phyloP scores from a whole-genome alignment of 2,888 invertebrate genomes.

The Drosophila greeni region DNA sequence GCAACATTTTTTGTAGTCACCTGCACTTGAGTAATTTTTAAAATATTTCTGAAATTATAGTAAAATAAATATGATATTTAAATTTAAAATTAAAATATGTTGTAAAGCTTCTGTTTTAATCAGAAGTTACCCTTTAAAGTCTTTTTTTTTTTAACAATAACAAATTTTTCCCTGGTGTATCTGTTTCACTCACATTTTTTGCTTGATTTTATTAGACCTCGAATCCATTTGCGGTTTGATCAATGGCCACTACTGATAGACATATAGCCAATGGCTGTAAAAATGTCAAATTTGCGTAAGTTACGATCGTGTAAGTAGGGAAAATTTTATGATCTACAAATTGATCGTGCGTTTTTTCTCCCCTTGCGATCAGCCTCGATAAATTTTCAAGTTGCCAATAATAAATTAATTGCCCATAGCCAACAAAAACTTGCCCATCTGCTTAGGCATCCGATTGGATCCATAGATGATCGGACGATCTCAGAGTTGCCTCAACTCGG shows the following conservation, averaged over 20 bases:
- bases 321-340: slow-evolving; percentile 71
- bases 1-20: slow-evolving; percentile 55
- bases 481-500: slow-evolving; percentile 14
- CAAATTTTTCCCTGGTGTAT: background rate
- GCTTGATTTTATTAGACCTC: slow-evolving; percentile 8
- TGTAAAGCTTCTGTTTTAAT: too few relatives aligned
- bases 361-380: slow-evolving; percentile 51
- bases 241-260: slow-evolving; percentile 36
- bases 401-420: slow-evolving; percentile 70
- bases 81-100: background rate
- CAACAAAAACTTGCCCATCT: slow-evolving; percentile 57
- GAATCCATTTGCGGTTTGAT: slow-evolving; percentile 30
- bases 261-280: slow-evolving; percentile 52
- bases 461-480: slow-evolving; percentile 31
- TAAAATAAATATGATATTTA: background rate
- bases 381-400: slow-evolving; percentile 69
- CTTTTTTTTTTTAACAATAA: too few relatives aligned
- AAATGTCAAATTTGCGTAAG: slow-evolving; percentile 73
- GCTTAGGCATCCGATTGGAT: slow-evolving; percentile 29
- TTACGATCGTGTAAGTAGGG: slow-evolving; percentile 53
- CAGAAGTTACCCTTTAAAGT: background rate
- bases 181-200: slow-evolving; percentile 2
- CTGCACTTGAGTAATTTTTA: slow-evolving; percentile 11
- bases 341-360: slow-evolving; percentile 56
- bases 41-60: background rate